Conservation (phyloP, 1,140 invertebrate species). For the Penaeus indicus region DNA sequence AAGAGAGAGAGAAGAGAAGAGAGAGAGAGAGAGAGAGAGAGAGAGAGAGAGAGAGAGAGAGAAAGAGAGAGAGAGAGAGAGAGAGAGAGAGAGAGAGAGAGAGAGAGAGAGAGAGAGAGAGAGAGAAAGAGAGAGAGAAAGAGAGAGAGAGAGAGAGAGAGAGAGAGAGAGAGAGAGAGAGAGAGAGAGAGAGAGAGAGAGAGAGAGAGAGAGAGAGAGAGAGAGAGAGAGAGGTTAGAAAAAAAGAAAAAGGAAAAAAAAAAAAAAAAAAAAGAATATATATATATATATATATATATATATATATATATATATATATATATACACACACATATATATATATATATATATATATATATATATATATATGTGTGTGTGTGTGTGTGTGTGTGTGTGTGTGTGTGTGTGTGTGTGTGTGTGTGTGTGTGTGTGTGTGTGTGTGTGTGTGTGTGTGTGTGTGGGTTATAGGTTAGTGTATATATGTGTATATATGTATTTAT, state of each 20-base stretch:
- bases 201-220: constrained; percentile 6
- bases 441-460: not conserved
- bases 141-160: not conserved
- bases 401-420: no score
- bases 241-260: no score
- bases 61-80: not conserved
- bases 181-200: constrained; percentile 11
- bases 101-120: not conserved
- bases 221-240: no score
- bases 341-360: no score
- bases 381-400: no score
- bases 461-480: no score
- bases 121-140: not conserved
- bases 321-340: no score
- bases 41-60: not conserved
- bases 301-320: not conserved
- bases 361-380: no score
- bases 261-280: no score
- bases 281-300: not conserved
- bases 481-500: no score
- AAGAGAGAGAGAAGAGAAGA: not conserved
- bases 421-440: not conserved
- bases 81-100: not conserved
- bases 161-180: not conserved
- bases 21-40: not conserved